Percentiles rank a stretch among this genome's conserved stretches.
Evolutionary conservation across 2,888 invertebrate genomes (phyloP).

Genomic region (Brenthis ino): DNA sequence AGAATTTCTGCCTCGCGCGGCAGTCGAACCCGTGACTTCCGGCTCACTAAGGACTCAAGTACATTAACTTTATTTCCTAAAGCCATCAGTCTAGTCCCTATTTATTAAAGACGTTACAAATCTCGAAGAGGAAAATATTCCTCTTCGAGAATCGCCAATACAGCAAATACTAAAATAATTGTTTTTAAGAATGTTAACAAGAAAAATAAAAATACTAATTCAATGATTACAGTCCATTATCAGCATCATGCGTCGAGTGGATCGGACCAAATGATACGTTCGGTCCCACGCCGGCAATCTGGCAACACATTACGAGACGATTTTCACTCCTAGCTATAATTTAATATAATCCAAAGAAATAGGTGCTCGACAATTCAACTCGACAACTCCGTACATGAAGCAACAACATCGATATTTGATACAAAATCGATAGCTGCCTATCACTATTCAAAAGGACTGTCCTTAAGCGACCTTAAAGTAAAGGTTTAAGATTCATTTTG

Average conservation of each 20-base stretch:
- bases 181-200: slow-evolving; percentile 56
- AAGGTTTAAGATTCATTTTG: slow-evolving; percentile 53
- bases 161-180: slow-evolving; percentile 54
- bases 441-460: background rate
- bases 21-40: too few species aligned
- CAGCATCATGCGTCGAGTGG: slow-evolving; percentile 64
- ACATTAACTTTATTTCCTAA: too few species aligned
- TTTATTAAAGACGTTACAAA: background rate
- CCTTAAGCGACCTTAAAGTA: slow-evolving; percentile 40
- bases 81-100: too few species aligned
- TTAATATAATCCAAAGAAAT: slow-evolving; percentile 82
- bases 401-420: slow-evolving; percentile 34
- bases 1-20: too few species aligned
- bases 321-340: slow-evolving; percentile 82
- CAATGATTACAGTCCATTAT: slow-evolving; percentile 75
- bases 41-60: too few species aligned
- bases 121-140: background rate
- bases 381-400: slow-evolving; percentile 43
- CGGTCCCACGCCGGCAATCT: slow-evolving; percentile 75
- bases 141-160: slow-evolving; percentile 5
- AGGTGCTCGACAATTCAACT: slow-evolving; percentile 56
- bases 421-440: slow-evolving; percentile 22
- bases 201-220: slow-evolving; percentile 66
- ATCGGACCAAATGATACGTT: slow-evolving; percentile 73
- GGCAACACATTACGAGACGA: slow-evolving; percentile 78